Base-by-base conservation (phyloP, 1,140 invertebrate genomes). In the Parasteatoda tepidariorum region DNA sequence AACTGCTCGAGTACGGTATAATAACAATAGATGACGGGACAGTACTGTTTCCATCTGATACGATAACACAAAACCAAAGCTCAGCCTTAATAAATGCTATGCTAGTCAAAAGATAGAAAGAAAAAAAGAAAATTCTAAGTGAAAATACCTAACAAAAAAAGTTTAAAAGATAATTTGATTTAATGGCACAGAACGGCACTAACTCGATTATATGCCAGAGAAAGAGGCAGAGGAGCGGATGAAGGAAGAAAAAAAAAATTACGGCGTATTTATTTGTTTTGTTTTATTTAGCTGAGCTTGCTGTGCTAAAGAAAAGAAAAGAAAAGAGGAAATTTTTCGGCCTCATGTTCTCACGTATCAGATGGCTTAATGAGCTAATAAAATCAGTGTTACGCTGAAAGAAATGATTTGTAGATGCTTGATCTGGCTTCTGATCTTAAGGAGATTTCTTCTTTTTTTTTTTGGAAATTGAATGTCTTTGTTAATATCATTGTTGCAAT, bases 121-220 rank as follows among this genome's bases (percentile, higher is more conserved):
- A 13, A 38, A 61, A 61, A 61, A 55, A 26, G 15, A 57, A 48
- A 26, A n/a, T 54, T 13, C 62, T 18, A 66, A 70, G 54, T 54
- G 30, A 30, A 33, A 33, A 18, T 22, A 57, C 9, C 28, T 57
- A 57, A 7, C 6, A 7, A 38, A 38, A 66, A 33, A 22, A 75
- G 34, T 75, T 75, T 75, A 28, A 59, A 62, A 38, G 73, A 62
- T 75, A 75, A 75, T 75, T 75, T 62, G 73, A 75, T 75, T 75
- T 62, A 75, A 62, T 75, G 34, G 57, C 22, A 62, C 31, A 62
- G 73, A 62, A 62, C 33, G n/a, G 57, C 3, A 13, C 30, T 61
- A 75, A 62, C 57, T 75, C 73, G 57, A 75, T 75, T 75, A 75
- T 26, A 24, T 6, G 22, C 11, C 73, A 26, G 24, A 22, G n/a